These are phyloP conservation scores for Stichodactyla mertensii DNA, from an alignment of 64 coral and sea anemone species.

Conservation along the genomic window DNA sequence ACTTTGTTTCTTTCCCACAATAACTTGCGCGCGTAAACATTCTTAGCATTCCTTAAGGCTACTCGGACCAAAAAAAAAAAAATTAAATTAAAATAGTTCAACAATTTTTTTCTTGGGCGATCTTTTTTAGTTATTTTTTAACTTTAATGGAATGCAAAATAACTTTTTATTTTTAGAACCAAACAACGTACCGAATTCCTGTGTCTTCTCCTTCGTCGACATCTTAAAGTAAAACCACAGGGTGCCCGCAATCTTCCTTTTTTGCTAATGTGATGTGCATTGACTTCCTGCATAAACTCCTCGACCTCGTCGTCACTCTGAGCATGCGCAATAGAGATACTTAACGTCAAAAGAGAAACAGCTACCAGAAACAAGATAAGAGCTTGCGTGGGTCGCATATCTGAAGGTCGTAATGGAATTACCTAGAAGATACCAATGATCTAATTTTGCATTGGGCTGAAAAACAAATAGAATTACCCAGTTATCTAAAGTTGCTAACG, in stretches of 20 bases:
- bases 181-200: neutral
- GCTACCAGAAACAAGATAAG: neutral
- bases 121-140: no score
- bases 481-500: neutral
- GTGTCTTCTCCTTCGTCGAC: neutral
- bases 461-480: neutral
- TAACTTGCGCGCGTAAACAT: no score
- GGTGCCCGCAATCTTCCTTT: constrained; percentile 3
- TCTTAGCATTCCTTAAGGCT: no score
- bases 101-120: no score
- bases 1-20: no score
- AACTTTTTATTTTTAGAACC: no score
- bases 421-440: neutral
- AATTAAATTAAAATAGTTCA: no score
- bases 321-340: neutral
- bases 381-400: neutral
- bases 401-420: neutral
- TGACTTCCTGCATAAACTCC: neutral
- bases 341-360: constrained; percentile 4
- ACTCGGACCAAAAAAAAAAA: no score
- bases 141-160: no score
- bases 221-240: constrained; percentile 16
- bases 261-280: neutral
- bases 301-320: neutral
- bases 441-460: constrained; percentile 6